Conservation (phyloP, 92 coral and sea anemone genomes). For the Epizoanthus rinbou region DNA sequence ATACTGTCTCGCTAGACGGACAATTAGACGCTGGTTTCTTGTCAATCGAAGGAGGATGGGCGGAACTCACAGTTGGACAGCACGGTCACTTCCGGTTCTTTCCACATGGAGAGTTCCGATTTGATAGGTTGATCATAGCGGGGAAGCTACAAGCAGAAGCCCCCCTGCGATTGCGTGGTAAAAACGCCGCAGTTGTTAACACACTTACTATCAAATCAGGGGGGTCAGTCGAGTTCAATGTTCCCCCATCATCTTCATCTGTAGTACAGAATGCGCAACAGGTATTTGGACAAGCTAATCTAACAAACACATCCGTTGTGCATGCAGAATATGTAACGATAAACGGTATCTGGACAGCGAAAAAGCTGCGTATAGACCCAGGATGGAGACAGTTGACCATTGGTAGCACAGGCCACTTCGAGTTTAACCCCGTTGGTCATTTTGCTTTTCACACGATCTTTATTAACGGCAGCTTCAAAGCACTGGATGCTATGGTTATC, state of each 20-base stretch:
- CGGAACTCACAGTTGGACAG: constrained; percentile 31
- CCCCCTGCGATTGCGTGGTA: constrained; percentile 53
- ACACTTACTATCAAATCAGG: constrained; percentile 33
- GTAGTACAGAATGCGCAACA: constrained; percentile 7
- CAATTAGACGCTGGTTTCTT: constrained; percentile 21
- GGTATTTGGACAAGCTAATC: constrained; percentile 23
- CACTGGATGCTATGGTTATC: constrained; percentile 41
- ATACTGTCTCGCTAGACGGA: constrained; percentile 42
- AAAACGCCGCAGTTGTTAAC: constrained; percentile 34
- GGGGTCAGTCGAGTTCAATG: constrained; percentile 45
- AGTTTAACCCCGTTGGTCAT: constrained; percentile 46
- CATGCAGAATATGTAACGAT: constrained; percentile 48
- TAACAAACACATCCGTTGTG: constrained; percentile 46
- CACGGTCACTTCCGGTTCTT: constrained; percentile 51
- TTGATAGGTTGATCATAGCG: constrained; percentile 51
- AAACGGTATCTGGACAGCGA: constrained; percentile 50
- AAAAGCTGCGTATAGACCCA: constrained; percentile 55
- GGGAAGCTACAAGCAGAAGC: constrained; percentile 60
- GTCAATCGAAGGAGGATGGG: constrained; percentile 48
- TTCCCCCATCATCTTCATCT: constrained; percentile 6
- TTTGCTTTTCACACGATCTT: constrained; percentile 39
- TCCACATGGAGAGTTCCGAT: constrained; percentile 46
- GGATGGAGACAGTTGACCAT: constrained; percentile 54
- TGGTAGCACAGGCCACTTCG: constrained; percentile 46
- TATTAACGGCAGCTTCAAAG: constrained; percentile 47